These are phyloP conservation scores for Gnathonemus echidnorhynchus DNA, from an alignment of 2,113 vertebrate species.

Conservation along the genomic window DNA sequence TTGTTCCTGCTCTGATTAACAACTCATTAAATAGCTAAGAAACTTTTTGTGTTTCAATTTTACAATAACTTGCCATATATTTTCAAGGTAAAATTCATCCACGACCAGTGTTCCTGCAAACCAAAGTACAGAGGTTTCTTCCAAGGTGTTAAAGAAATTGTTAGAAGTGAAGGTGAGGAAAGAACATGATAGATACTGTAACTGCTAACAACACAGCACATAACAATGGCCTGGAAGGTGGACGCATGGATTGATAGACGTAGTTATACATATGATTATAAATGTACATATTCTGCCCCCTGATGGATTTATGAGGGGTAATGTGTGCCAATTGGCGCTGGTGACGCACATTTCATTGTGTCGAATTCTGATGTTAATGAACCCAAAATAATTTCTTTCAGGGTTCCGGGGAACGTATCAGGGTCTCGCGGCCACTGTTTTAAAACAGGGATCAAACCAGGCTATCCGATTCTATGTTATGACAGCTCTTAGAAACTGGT, in stretches of 20 bases:
- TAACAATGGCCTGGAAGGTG: not conserved
- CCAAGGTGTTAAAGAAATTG: conserved; percentile 83
- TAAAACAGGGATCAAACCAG: conserved; percentile 95
- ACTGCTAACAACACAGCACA: not conserved
- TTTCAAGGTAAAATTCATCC: conserved; percentile 88
- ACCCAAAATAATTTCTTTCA: conserved; percentile 38
- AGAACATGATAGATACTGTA: not conserved
- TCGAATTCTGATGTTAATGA: not conserved
- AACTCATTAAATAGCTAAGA: not conserved
- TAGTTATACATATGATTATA: not conserved
- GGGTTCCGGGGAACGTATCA: conserved; percentile 88
- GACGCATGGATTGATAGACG: not conserved
- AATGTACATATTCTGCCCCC: not conserved
- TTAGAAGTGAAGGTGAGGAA: conserved; percentile 71
- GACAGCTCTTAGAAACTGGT: conserved; percentile 93
- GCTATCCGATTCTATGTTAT: conserved; percentile 93
- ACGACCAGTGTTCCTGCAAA: conserved; percentile 83
- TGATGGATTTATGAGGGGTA: not conserved
- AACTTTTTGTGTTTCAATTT: not conserved
- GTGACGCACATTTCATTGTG: not conserved
- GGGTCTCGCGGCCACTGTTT: conserved; percentile 82
- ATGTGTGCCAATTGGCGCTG: not conserved
- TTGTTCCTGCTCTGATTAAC: not conserved
- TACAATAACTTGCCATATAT: not conserved
- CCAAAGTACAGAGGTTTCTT: conserved; percentile 88